Base-by-base conservation (phyloP, 2,113 vertebrate species). In the rat (Rattus norvegicus) region DNA sequence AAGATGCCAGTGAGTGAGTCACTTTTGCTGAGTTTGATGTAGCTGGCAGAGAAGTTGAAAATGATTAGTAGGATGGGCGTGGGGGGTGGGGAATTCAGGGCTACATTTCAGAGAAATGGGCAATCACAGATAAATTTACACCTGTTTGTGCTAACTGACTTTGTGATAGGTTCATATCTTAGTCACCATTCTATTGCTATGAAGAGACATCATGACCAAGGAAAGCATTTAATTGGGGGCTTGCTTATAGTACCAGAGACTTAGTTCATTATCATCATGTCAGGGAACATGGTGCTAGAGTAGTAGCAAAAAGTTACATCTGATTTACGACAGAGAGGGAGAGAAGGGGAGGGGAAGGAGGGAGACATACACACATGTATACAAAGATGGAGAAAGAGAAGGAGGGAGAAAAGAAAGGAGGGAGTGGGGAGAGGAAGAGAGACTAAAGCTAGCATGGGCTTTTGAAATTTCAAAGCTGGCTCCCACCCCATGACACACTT, bases 1-100 rank as follows among this genome's bases (percentile, higher is more conserved):
- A 97, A 95, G 87, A 96, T 97, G 95, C 95, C 92, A 96, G 1
- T 11, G 61, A 96, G 75, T 96, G 94, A 97, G 39, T 98, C 93
- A 52, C 91, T 90, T 92, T 98, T 97, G 96, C 90, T 98, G 20
- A 72, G 96, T 75, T 88, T 97, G 93, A 96, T 0, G 0, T 97
- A 96, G 91, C 89, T 90, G 14, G 14, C 83, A 95, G 59, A 90
- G 95, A 92, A 95, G 83, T 92, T 96, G 94, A 92, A 91, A 90
- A 90, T 7, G 54, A 96, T 93, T 67, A 91, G 85, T 93, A 72
- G 76, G 86, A 39, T 93, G 95, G 84, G 11, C 59, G 43, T 94
- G 43, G 84, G 43, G 52, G 52, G 52, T 54, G 52, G 91, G 49
- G 67, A 92, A 56, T 65, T n/a, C 36, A 88, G 75, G 28, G 47